Percentiles rank a stretch among this genome's conserved stretches.
Conservation (phyloP, 2,113 vertebrate genomes). For the Poeciliopsis occidentalis region DNA sequence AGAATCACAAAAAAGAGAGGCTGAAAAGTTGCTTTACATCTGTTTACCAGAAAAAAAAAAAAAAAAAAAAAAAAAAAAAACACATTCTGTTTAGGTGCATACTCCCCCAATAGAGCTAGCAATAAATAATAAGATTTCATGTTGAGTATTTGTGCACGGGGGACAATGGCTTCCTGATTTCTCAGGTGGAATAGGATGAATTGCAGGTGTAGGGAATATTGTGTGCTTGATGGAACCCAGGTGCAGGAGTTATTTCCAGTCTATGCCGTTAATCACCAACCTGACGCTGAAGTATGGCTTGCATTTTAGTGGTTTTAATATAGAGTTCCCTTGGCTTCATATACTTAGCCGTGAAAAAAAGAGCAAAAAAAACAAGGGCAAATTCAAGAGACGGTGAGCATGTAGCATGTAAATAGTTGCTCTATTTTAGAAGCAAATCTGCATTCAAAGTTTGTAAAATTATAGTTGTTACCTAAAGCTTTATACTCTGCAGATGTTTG, state of each 20-base stretch:
- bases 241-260: slow-evolving; percentile 75
- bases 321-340: slow-evolving; percentile 67
- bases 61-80: slow-evolving; percentile 49
- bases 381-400: slow-evolving; percentile 59
- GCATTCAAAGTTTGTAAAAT: slow-evolving; percentile 45
- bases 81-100: slow-evolving; percentile 54
- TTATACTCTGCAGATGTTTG: slow-evolving; percentile 50
- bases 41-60: slow-evolving; percentile 58
- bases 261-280: slow-evolving; percentile 70
- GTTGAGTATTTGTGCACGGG: slow-evolving; percentile 68
- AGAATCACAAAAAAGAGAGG: slow-evolving; percentile 39
- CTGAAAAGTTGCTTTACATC: slow-evolving; percentile 61
- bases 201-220: slow-evolving; percentile 77
- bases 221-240: slow-evolving; percentile 69
- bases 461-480: slow-evolving; percentile 6
- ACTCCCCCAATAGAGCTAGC: slow-evolving; percentile 46
- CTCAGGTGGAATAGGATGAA: slow-evolving; percentile 76
- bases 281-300: slow-evolving; percentile 69
- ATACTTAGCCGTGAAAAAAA: slow-evolving; percentile 52
- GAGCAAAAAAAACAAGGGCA: slow-evolving; percentile 69
- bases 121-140: slow-evolving; percentile 73
- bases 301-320: slow-evolving; percentile 75
- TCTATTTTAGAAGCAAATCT: slow-evolving; percentile 56
- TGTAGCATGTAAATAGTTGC: slow-evolving; percentile 43
- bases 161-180: slow-evolving; percentile 68